Evolutionary conservation across 2,888 invertebrate species (phyloP).

Genomic region (Bruchidius siliquastri): DNA sequence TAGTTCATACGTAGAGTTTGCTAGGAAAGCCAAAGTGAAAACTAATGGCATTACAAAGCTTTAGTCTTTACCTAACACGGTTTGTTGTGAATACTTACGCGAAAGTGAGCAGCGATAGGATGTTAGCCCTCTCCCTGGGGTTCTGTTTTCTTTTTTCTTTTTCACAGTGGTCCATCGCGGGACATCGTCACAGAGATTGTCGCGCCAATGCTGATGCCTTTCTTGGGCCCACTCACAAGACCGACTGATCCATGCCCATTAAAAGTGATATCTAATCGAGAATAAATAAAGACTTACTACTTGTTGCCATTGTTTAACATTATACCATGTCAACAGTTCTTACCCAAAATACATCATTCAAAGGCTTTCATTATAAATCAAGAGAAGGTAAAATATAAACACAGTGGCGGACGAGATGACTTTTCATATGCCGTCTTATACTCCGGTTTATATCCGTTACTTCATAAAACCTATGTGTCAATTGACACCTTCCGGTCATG

Average conservation of each 20-base stretch:
- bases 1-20: no score
- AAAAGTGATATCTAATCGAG: constrained; percentile 5
- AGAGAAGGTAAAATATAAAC: neutral
- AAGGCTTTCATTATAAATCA: neutral
- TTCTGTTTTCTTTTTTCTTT: constrained; percentile 53
- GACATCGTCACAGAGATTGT: neutral
- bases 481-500: no score
- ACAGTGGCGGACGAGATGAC: no score
- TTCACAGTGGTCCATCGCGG: constrained; percentile 52
- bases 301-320: constrained; percentile 1
- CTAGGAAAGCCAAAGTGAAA: no score
- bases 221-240: neutral
- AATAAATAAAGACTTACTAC: constrained; percentile 1
- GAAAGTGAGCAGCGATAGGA: constrained; percentile 60
- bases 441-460: no score
- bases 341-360: constrained; percentile 37
- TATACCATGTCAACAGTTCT: neutral
- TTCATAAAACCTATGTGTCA: no score
- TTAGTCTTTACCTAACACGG: no score
- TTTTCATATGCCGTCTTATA: no score
- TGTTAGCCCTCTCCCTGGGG: constrained; percentile 60
- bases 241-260: neutral
- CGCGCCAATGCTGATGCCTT: neutral
- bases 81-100: constrained; percentile 52
- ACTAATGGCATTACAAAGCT: no score